A percentile compares a stretch with the other conserved stretches of the same genome.
phyloP scores from a whole-genome alignment of 2,797 vertebrate species.

The Phalanger gymnotis region DNA sequence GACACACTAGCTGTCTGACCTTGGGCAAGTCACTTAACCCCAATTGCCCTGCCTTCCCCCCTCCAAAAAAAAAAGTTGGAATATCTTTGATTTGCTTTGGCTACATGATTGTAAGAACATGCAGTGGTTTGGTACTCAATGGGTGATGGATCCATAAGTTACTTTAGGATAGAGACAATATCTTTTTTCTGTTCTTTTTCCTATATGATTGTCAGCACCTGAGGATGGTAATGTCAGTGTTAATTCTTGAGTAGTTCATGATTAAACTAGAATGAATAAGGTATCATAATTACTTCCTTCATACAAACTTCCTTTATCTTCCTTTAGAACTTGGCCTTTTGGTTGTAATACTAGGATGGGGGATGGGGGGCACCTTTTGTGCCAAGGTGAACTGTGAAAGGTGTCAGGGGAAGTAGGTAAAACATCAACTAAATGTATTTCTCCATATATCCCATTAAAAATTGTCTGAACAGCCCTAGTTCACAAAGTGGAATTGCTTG shows the following conservation, averaged over 20 bases:
- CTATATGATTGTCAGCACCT: background rate
- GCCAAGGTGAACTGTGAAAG: background rate
- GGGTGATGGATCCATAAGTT: background rate
- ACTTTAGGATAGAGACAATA: too few relatives aligned
- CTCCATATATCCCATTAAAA: background rate
- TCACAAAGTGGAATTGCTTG: background rate
- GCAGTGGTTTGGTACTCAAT: background rate
- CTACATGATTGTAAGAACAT: conserved; percentile 4
- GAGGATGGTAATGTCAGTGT: background rate
- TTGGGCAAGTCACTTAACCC: too few relatives aligned
- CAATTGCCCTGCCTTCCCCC: too few relatives aligned
- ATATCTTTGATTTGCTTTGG: background rate
- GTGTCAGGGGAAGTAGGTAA: conserved; percentile 6
- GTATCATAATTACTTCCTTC: background rate
- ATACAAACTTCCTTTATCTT: background rate
- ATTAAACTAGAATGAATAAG: conserved; percentile 23
- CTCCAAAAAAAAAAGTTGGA: too few relatives aligned
- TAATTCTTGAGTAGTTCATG: background rate
- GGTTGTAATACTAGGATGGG: background rate
- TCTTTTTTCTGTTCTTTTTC: background rate
- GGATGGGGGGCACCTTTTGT: background rate
- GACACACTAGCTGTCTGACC: too few relatives aligned
- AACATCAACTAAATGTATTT: background rate
- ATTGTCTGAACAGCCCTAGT: background rate
- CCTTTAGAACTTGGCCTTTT: conserved; percentile 2